These are phyloP conservation scores for Corythornis leucogaster DNA, from an alignment of 2,797 vertebrate genomes.

Conservation along the genomic window DNA sequence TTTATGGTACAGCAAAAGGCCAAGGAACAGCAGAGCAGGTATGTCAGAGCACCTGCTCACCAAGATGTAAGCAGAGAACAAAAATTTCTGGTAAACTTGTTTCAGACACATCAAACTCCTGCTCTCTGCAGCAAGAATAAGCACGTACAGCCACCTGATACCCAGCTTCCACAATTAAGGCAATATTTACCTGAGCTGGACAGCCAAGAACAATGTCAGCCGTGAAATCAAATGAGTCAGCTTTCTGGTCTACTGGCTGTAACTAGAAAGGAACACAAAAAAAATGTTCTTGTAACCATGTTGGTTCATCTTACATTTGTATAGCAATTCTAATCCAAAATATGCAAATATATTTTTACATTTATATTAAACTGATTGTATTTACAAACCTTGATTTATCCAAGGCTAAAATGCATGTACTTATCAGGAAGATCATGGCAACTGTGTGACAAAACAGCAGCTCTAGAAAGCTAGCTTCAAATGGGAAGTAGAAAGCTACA, in stretches of 20 bases:
- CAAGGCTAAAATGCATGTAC: not conserved
- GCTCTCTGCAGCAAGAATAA: not conserved
- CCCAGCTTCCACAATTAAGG: not conserved
- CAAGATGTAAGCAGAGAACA: not conserved
- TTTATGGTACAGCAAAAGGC: not conserved
- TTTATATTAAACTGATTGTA: not conserved
- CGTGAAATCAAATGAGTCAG: conserved; percentile 80
- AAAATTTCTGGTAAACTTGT: not conserved
- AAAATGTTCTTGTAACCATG: not conserved
- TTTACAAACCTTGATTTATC: not conserved
- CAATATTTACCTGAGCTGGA: conserved; percentile 83
- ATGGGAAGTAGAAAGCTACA: conserved; percentile 18
- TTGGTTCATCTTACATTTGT: not conserved
- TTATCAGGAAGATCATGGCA: conserved; percentile 1
- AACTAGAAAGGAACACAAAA: conserved; percentile 78
- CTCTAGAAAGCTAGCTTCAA: conserved; percentile 26
- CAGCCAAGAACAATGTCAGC: conserved; percentile 79
- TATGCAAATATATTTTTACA: not conserved
- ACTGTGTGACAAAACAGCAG: conserved; percentile 12
- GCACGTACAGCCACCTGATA: not conserved
- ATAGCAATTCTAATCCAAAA: not conserved
- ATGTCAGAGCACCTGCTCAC: not conserved
- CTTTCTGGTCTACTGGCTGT: conserved; percentile 88
- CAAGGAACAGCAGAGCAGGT: not conserved
- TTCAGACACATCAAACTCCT: not conserved